phyloP scores from a whole-genome alignment of 2,113 vertebrate species.

The Clarias magur region DNA sequence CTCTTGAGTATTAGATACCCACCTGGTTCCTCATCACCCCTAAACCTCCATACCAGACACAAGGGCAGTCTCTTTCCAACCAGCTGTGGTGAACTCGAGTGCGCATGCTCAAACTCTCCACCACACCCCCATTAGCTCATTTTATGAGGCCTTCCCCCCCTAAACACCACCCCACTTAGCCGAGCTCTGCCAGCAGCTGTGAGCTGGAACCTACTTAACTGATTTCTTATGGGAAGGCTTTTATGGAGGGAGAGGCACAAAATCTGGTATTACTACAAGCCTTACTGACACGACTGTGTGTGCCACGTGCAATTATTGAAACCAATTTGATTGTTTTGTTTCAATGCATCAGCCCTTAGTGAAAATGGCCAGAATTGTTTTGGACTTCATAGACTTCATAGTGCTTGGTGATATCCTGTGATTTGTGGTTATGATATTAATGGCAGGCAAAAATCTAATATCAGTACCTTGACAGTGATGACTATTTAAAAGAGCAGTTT shows the following conservation, averaged over 20 bases:
- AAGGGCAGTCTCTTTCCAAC: conserved; percentile 37
- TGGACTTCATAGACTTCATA: neutral
- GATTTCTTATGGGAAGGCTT: conserved; percentile 52
- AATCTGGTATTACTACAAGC: conserved; percentile 30
- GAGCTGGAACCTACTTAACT: conserved; percentile 49
- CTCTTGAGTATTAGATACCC: conserved; percentile 45
- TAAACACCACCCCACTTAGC: conserved; percentile 38
- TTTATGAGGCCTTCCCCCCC: conserved; percentile 37
- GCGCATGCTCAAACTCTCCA: conserved; percentile 32
- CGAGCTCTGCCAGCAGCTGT: conserved; percentile 45
- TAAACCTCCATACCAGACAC: conserved; percentile 44
- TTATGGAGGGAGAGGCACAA: conserved; percentile 37
- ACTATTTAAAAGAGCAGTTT: neutral
- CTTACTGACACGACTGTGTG: conserved; percentile 21
- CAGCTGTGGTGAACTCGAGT: neutral
- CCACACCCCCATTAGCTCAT: conserved; percentile 54
- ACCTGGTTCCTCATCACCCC: conserved; percentile 47
- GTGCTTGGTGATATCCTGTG: neutral
- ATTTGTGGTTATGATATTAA: neutral
- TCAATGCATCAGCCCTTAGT: conserved; percentile 7
- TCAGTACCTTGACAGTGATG: neutral
- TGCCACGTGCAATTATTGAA: conserved; percentile 45
- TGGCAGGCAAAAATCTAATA: neutral
- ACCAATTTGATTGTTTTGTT: conserved; percentile 41
- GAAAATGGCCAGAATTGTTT: conserved; percentile 11